A percentile compares a stretch with the other conserved stretches of the same genome.
These are phyloP conservation scores for Nothura maculosa DNA, from an alignment of 2,797 vertebrate species.

Conservation along the genomic window DNA sequence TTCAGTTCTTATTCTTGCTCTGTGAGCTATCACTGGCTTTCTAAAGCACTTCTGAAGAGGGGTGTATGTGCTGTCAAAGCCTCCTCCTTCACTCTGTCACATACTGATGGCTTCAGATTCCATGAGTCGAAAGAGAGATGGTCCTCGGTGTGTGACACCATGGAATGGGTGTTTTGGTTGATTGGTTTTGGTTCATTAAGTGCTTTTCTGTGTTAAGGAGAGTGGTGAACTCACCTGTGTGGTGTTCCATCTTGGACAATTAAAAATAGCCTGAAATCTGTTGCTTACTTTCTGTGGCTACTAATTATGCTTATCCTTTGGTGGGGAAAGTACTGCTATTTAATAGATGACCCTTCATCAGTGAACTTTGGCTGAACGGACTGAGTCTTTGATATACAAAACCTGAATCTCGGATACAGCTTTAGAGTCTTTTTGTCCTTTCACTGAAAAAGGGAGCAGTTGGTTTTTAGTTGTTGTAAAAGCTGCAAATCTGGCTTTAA, in stretches of 20 bases:
- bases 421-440: not conserved
- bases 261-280: accelerated
- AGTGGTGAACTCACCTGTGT: not conserved
- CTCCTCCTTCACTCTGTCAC: not conserved
- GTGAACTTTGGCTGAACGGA: not conserved
- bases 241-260: not conserved
- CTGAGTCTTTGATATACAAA: not conserved
- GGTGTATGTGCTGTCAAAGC: not conserved
- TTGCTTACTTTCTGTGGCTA: not conserved
- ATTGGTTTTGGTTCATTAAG: not conserved
- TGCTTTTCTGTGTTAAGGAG: not conserved
- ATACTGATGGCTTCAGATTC: not conserved
- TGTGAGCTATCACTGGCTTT: not conserved
- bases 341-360: not conserved
- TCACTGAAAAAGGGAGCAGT: not conserved
- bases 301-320: not conserved
- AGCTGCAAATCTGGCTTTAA: not conserved
- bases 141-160: not conserved
- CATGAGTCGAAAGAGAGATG: not conserved
- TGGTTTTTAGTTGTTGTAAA: not conserved
- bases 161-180: not conserved
- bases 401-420: not conserved
- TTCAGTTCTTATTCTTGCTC: not conserved
- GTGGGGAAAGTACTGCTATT: not conserved
- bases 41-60: not conserved